Conservation (phyloP, 2,888 invertebrate species). For the Carcina quercana region DNA sequence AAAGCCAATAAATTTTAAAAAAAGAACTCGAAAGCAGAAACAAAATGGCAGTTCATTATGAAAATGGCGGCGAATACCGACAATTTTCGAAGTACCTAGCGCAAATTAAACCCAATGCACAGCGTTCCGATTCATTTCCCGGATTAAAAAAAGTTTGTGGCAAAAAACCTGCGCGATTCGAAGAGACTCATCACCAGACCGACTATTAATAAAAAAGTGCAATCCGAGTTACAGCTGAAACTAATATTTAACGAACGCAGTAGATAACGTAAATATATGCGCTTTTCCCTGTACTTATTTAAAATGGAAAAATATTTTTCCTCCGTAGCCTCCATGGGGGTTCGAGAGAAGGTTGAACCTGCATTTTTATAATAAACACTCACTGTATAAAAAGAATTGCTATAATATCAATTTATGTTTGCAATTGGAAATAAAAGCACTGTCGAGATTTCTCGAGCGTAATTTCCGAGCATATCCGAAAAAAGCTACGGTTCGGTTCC, state of each 20-base stretch:
- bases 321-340: constrained; percentile 38
- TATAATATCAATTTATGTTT: too few species aligned
- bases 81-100: too few species aligned
- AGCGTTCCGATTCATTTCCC: constrained; percentile 41
- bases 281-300: constrained; percentile 61
- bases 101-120: constrained; percentile 22
- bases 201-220: constrained; percentile 56
- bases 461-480: too few species aligned
- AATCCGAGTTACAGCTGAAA: constrained; percentile 38
- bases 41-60: too few species aligned
- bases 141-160: constrained; percentile 36
- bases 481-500: too few species aligned
- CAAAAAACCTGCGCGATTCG: constrained; percentile 30
- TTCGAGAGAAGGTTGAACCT: constrained; percentile 19
- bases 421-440: too few species aligned
- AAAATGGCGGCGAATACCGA: too few species aligned
- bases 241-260: constrained; percentile 68
- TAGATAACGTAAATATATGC: constrained; percentile 68
- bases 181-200: constrained; percentile 41
- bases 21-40: too few species aligned
- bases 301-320: constrained; percentile 71
- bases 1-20: too few species aligned
- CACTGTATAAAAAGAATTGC: too few species aligned
- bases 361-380: too few species aligned
- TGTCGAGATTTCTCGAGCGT: too few species aligned